phyloP scores from a whole-genome alignment of 2,113 vertebrate genomes.

The Jacana jacana region DNA sequence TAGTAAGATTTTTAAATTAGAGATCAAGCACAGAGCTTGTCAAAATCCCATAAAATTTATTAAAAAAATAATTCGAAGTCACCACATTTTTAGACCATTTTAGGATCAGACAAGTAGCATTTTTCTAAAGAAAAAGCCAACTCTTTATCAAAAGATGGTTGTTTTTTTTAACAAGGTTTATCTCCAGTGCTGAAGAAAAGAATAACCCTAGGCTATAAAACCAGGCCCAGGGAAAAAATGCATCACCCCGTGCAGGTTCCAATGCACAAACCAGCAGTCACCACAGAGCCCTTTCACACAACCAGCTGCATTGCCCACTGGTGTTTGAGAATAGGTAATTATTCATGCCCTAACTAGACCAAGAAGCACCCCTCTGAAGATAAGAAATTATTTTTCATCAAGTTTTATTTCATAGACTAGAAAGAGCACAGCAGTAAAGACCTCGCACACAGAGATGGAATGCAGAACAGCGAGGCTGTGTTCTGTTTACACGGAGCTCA shows the following conservation, averaged over 20 bases:
- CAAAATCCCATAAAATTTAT: background rate
- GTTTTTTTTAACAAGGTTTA: background rate
- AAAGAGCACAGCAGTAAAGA: background rate
- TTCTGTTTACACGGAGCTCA: background rate
- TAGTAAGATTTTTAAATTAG: background rate
- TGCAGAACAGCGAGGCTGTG: background rate
- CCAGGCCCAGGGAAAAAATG: background rate
- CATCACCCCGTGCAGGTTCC: background rate
- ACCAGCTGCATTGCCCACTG: background rate
- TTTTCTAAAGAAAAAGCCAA: background rate
- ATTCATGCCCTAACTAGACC: background rate
- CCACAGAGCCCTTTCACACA: background rate
- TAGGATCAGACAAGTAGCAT: background rate
- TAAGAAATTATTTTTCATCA: background rate
- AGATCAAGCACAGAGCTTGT: background rate
- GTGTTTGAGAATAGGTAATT: background rate
- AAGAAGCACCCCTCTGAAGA: background rate
- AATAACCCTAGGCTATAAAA: background rate
- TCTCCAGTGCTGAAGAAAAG: background rate
- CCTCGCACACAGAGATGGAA: fast-evolving
- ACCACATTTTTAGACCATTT: background rate
- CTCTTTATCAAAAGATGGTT: background rate
- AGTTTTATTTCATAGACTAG: background rate
- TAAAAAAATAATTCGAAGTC: background rate
- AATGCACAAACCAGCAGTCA: background rate